Conservation (phyloP, 2,888 invertebrate genomes). For the Limenitis camilla region DNA sequence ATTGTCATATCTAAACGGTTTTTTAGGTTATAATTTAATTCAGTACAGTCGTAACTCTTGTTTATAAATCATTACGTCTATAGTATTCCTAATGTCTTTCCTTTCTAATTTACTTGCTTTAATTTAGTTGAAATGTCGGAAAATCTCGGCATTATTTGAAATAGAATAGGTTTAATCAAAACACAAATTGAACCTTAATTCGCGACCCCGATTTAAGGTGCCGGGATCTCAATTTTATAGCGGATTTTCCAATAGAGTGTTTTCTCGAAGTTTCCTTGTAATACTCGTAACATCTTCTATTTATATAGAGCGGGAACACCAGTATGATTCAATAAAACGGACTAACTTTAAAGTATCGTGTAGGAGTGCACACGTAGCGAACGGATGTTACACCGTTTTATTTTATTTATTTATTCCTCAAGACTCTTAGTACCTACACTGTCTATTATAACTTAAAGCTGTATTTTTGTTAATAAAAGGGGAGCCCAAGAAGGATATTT, state of each 20-base stretch:
- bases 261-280: constrained; percentile 29
- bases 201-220: constrained; percentile 28
- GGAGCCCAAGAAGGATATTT: too few relatives aligned
- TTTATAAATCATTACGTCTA: too few relatives aligned
- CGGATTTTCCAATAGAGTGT: constrained; percentile 28
- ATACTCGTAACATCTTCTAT: constrained; percentile 36
- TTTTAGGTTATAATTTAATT: too few relatives aligned
- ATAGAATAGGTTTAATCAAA: constrained; percentile 29
- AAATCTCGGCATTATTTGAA: constrained; percentile 13
- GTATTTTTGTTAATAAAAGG: too few relatives aligned
- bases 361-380: not conserved
- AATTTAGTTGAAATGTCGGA: constrained; percentile 12
- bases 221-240: constrained; percentile 31
- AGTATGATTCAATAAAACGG: constrained; percentile 18
- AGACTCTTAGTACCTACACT: not conserved
- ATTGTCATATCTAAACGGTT: too few relatives aligned
- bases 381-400: not conserved
- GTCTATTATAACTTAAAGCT: too few relatives aligned
- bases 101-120: constrained; percentile 12
- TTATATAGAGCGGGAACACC: constrained; percentile 26
- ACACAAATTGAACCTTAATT: constrained; percentile 30
- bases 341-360: constrained; percentile 9
- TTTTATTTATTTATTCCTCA: not conserved
- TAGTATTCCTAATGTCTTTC: not conserved
- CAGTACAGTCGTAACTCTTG: too few relatives aligned